Percentiles rank a stretch among this genome's conserved stretches.
Conservation (phyloP, 35 echinoderm and acorn worm genomes). For the Apostichopus parvimensis region DNA sequence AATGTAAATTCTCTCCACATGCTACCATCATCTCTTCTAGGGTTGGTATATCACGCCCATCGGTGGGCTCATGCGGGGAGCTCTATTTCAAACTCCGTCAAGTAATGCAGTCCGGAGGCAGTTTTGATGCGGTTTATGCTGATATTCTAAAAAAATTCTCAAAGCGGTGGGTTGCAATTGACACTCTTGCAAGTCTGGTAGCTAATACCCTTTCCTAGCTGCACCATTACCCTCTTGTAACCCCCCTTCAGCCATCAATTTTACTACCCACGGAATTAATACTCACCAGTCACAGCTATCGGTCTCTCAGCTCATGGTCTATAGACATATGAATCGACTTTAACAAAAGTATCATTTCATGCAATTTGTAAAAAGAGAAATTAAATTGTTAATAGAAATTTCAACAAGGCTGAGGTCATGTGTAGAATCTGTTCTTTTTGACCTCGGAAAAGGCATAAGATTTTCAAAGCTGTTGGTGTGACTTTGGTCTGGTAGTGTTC, state of each 20-base stretch:
- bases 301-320: too few species aligned
- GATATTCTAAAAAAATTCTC: conserved; percentile 58
- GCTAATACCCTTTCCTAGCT: conserved; percentile 35
- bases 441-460: too few species aligned
- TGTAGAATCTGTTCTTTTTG: too few species aligned
- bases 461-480: too few species aligned
- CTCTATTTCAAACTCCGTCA: conserved; percentile 53
- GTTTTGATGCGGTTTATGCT: conserved; percentile 17
- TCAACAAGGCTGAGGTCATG: too few species aligned
- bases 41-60: conserved; percentile 54
- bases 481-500: too few species aligned
- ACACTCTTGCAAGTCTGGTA: conserved; percentile 39
- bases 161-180: conserved; percentile 62
- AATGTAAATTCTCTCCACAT: conserved; percentile 15
- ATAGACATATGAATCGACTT: too few species aligned
- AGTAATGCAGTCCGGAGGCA: conserved; percentile 20
- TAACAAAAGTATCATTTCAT: too few species aligned
- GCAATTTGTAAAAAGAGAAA: too few species aligned
- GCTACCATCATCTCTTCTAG: conserved; percentile 35
- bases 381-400: too few species aligned
- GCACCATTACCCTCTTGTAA: conserved; percentile 11
- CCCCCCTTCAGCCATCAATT: conserved; percentile 18
- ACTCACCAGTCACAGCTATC: background rate
- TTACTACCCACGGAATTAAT: background rate
- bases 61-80: conserved; percentile 55